Conservation (phyloP, 37 sponge, comb jelly and placozoan genomes). For the Petrosia ficiformis region DNA sequence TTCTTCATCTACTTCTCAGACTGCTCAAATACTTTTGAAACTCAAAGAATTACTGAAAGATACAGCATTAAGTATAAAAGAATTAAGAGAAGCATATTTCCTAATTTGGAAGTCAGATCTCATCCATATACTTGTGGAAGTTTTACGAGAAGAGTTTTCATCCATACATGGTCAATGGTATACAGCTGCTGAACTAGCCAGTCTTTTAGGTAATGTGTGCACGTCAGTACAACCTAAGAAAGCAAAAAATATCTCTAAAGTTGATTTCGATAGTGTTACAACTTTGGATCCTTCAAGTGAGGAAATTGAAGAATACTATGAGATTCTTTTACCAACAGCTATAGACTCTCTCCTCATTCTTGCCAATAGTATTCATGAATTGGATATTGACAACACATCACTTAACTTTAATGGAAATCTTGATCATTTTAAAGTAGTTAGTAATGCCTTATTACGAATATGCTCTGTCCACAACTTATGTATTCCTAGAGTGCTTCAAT, state of each 20-base stretch:
- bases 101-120: conserved; percentile 58
- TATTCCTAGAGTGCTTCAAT: conserved; percentile 30
- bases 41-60: not conserved
- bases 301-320: conserved; percentile 46
- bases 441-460: conserved; percentile 28
- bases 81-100: not conserved
- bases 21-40: not conserved
- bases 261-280: not conserved
- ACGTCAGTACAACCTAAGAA: conserved; percentile 26
- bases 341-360: conserved; percentile 58
- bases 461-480: conserved; percentile 33
- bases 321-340: conserved; percentile 53
- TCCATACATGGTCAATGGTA: conserved; percentile 30
- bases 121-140: conserved; percentile 53
- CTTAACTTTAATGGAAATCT: not conserved
- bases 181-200: conserved; percentile 43
- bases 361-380: conserved; percentile 42
- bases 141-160: conserved; percentile 45
- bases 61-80: not conserved
- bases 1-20: not conserved
- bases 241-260: not conserved
- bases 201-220: conserved; percentile 9
- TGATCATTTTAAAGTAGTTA: conserved; percentile 12
- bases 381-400: not conserved
- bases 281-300: not conserved